Percentiles rank a stretch among this genome's conserved stretches.
Evolutionary conservation across 2,888 invertebrate species (phyloP).

Genomic region (Belgica antarctica): DNA sequence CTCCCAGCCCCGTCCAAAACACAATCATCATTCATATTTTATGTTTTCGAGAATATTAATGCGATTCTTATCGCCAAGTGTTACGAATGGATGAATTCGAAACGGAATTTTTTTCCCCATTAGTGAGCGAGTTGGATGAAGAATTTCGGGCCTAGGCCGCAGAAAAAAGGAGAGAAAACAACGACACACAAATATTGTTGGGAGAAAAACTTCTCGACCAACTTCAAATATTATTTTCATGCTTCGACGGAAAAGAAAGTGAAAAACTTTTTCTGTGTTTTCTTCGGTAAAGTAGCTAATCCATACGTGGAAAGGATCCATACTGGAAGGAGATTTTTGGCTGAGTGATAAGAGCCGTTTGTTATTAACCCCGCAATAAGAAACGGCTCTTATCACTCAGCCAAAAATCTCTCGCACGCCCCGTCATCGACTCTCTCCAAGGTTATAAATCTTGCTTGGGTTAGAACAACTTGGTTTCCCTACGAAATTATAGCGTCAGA

Average conservation of each 20-base stretch:
- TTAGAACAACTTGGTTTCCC: too few species aligned
- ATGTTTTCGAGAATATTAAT: not conserved
- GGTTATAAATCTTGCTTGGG: conserved; percentile 32
- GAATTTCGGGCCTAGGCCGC: too few species aligned
- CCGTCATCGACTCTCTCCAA: not conserved
- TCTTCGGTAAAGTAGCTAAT: not conserved
- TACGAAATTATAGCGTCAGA: not conserved
- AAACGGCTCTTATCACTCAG: conserved; percentile 15
- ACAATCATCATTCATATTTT: conserved; percentile 38
- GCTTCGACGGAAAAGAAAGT: not conserved
- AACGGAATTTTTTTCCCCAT: conserved; percentile 13
- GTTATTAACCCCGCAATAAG: not conserved
- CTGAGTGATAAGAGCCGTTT: conserved; percentile 15
- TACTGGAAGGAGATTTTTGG: not conserved
- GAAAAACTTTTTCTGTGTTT: not conserved
- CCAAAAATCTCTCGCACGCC: not conserved
- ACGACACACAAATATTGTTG: not conserved
- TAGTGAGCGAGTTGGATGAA: not conserved
- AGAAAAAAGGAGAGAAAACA: not conserved
- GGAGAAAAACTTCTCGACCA: not conserved
- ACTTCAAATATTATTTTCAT: conserved; percentile 7
- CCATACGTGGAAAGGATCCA: not conserved
- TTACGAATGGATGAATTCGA: conserved; percentile 33
- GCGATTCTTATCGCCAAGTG: conserved; percentile 34
- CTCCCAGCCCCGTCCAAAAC: too few species aligned